These are phyloP conservation scores for Epizoanthus fatuus DNA, from an alignment of 92 coral and sea anemone species.

Conservation along the genomic window DNA sequence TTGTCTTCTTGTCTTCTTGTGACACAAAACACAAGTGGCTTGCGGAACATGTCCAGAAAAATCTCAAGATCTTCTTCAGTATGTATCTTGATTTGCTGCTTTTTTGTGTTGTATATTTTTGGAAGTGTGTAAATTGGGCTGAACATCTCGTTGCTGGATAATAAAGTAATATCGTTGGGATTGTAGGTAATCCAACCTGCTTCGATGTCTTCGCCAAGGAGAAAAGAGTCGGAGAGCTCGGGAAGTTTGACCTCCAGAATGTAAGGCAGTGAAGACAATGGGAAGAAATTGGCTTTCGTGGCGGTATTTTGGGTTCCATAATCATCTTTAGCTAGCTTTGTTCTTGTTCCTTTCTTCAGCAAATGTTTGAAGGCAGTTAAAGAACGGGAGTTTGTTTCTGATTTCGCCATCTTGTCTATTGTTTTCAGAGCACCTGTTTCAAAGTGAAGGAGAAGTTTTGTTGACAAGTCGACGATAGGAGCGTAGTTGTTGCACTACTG, in stretches of 20 bases:
- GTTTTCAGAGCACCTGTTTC: too few relatives aligned
- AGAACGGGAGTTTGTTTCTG: too few relatives aligned
- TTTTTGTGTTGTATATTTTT: constrained; percentile 48
- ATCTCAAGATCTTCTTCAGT: constrained; percentile 48
- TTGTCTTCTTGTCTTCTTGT: constrained; percentile 72
- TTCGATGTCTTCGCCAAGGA: constrained; percentile 44
- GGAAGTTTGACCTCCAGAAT: constrained; percentile 36
- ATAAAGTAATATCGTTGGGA: constrained; percentile 68
- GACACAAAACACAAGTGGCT: constrained; percentile 65
- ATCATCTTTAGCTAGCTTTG: too few relatives aligned
- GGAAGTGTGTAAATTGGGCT: constrained; percentile 55
- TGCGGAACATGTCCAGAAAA: constrained; percentile 55
- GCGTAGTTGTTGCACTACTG: too few relatives aligned
- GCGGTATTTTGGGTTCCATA: too few relatives aligned
- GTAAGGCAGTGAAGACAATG: constrained; percentile 71
- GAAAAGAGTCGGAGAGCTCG: constrained; percentile 46
- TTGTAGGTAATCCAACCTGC: constrained; percentile 79
- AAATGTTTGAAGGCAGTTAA: too few relatives aligned
- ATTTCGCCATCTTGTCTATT: too few relatives aligned
- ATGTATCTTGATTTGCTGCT: constrained; percentile 58
- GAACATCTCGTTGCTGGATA: constrained; percentile 72
- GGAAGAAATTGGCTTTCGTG: constrained; percentile 35
- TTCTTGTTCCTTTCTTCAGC: too few relatives aligned
- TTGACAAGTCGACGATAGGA: too few relatives aligned
- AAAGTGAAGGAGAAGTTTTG: too few relatives aligned